These are phyloP conservation scores for Engraulis encrasicolus DNA, from an alignment of 2,113 vertebrate genomes.

Conservation along the genomic window DNA sequence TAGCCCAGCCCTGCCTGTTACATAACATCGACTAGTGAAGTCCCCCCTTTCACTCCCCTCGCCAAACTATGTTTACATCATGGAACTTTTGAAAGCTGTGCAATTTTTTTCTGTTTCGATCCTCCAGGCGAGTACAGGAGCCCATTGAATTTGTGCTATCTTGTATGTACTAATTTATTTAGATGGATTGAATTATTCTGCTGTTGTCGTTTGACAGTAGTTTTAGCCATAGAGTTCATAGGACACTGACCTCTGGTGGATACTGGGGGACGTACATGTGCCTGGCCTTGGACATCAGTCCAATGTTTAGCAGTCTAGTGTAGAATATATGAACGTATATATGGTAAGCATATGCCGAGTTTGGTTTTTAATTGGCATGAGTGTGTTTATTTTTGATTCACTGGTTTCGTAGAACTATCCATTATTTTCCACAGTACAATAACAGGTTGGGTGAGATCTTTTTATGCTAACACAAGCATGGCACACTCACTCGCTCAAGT, in stretches of 20 bases:
- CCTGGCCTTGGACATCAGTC: too few species aligned
- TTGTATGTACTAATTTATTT: background rate
- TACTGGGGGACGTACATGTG: background rate
- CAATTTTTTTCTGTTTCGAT: conserved; percentile 13
- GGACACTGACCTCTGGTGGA: conserved; percentile 39
- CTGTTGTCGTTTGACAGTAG: background rate
- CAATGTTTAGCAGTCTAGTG: background rate
- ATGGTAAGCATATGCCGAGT: background rate
- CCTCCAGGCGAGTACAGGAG: background rate
- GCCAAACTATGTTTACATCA: conserved; percentile 40
- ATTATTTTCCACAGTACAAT: background rate
- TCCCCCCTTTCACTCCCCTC: background rate
- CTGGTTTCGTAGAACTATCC: background rate
- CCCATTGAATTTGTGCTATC: background rate
- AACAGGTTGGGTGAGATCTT: background rate
- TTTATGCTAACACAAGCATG: background rate
- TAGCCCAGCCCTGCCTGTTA: conserved; percentile 37
- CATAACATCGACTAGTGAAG: conserved; percentile 34
- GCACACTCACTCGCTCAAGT: background rate
- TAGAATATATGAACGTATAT: background rate
- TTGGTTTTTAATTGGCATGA: background rate
- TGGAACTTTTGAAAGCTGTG: conserved; percentile 38
- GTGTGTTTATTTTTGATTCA: conserved; percentile 6
- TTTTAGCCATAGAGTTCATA: conserved; percentile 20
- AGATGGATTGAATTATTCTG: conserved; percentile 11